phyloP scores from a whole-genome alignment of 2,797 vertebrate species.

The Acanthornis magna region DNA sequence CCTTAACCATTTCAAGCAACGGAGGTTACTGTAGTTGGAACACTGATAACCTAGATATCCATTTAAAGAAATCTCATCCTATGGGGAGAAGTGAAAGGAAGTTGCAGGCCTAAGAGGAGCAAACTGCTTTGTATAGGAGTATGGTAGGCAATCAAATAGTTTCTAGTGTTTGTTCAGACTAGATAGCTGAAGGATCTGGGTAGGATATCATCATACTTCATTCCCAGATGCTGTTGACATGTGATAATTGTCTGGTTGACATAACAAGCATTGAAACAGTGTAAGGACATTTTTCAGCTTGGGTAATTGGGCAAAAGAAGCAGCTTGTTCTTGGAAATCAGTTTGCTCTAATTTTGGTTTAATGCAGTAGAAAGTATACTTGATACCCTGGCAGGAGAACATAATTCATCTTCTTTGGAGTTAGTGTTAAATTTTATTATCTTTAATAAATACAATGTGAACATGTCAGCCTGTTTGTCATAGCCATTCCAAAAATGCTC shows the following conservation, averaged over 20 bases:
- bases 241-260: background rate
- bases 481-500: constrained; percentile 73
- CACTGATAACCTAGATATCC: background rate
- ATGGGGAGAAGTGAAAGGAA: background rate
- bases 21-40: background rate
- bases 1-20: background rate
- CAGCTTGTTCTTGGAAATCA: constrained; percentile 5
- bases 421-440: constrained; percentile 76
- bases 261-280: background rate
- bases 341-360: constrained; percentile 51
- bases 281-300: background rate
- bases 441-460: constrained; percentile 73
- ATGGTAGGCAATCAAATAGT: background rate
- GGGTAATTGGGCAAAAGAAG: background rate
- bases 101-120: background rate
- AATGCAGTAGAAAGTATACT: constrained; percentile 24
- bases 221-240: background rate
- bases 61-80: background rate
- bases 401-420: constrained; percentile 32
- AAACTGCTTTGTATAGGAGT: background rate
- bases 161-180: background rate
- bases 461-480: constrained; percentile 76
- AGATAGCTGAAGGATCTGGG: background rate
- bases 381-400: background rate
- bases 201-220: background rate